A percentile compares a stretch with the other conserved stretches of the same genome.
Evolutionary conservation across 2,113 vertebrate species (phyloP).

Genomic region (Circaetus cinerascens): DNA sequence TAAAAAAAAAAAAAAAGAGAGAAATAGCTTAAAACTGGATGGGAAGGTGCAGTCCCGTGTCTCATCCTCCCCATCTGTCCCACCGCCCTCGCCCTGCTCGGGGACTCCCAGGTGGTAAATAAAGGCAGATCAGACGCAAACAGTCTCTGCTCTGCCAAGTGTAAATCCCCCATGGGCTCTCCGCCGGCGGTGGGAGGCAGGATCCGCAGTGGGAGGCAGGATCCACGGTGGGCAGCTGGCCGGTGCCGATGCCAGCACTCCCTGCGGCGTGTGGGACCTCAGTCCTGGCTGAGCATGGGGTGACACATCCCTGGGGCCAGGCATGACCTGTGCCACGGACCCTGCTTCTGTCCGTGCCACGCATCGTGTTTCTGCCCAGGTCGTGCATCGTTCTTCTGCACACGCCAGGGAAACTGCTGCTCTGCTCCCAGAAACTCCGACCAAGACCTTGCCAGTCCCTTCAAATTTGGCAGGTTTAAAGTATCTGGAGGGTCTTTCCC

Average conservation of each 20-base stretch:
- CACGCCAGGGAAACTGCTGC: neutral
- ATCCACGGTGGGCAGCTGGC: neutral
- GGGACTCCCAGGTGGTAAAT: neutral
- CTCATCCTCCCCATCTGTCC: fast-evolving
- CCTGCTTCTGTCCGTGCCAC: neutral
- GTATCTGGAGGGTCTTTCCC: neutral
- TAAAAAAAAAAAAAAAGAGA: neutral
- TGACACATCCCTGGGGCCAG: neutral
- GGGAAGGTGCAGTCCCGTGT: neutral
- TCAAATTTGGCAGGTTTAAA: neutral
- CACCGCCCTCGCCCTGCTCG: fast-evolving
- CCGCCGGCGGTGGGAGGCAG: neutral
- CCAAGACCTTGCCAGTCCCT: fast-evolving
- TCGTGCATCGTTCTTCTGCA: no score
- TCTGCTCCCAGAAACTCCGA: neutral
- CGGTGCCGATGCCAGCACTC: neutral
- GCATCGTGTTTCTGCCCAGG: neutral
- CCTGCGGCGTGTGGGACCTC: fast-evolving
- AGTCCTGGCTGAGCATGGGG: neutral
- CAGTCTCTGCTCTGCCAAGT: neutral
- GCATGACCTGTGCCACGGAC: fast-evolving
- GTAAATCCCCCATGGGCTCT: neutral
- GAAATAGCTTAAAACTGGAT: neutral
- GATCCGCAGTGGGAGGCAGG: neutral
- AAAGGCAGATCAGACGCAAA: neutral